Base-by-base conservation (phyloP, 2,113 vertebrate species). In the Chrysemys picta region DNA sequence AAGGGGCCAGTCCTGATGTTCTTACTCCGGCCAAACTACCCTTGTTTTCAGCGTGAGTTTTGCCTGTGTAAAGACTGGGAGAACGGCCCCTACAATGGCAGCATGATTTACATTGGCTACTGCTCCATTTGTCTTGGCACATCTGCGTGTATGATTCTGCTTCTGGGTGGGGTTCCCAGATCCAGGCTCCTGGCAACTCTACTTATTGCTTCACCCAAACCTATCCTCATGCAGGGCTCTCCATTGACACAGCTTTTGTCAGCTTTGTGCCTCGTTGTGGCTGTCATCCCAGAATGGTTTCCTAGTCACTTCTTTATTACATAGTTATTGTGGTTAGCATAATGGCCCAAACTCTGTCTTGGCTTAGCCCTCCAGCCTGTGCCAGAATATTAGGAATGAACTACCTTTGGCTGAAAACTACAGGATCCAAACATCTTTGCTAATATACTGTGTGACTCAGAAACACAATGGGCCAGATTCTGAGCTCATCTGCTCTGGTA, bases 81-180 rank as follows among this genome's bases (percentile, higher is more conserved):
- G 50, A 4, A 31, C 0, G 0, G 47, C 35, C n/a, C 31, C 57
- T 6, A 5, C 25, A 76, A 27, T 4, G 11, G 9, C 27, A 57
- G 53, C 80, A 38, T 82, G 52, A 42, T 52, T 82, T 54, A 27
- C 25, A 25, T 47, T 53, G 10, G 45, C 25, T 24, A 12, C 0
- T 1, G n/a, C 2, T 78, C 82, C n/a, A 49, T 0, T 0, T 35
- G 24, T n/a, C 76, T 78, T 65, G 49, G 49, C 79, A 56, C 45
- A 81, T 38, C 49, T 0, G 1, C 4, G 1, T 3, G 9, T 21
- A 24, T 4, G 29, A n/a, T 0, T 0, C 31, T 76, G 82, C 21
- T 52, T 42, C 80, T 82, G 52, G 52, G n/a, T 82, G 80, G 52
- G 80, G 50, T 42, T 38, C n/a, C n/a, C 80, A 38, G 80, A 56